phyloP scores from a whole-genome alignment of 2,888 invertebrate genomes.

The Caenorhabditis sp. region DNA sequence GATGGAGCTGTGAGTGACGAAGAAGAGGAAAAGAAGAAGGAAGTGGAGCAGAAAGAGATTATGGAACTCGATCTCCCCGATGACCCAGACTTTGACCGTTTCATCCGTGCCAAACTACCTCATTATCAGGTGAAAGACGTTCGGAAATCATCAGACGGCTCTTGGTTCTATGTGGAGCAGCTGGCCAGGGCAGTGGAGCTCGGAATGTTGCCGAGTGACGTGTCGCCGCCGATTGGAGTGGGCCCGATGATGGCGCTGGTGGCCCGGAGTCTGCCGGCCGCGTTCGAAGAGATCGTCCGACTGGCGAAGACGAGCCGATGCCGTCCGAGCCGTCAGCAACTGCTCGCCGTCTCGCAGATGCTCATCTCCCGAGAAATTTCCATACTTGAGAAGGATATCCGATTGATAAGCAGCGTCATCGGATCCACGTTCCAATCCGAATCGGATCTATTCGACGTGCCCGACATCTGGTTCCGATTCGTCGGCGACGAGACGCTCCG shows the following conservation, averaged over 20 bases:
- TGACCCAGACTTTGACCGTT: constrained; percentile 56
- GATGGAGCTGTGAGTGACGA: constrained; percentile 29
- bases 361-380: constrained; percentile 43
- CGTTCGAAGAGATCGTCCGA: constrained; percentile 38
- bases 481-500: constrained; percentile 50
- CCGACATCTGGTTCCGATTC: constrained; percentile 40
- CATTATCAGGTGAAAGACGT: constrained; percentile 55
- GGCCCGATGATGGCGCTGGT: constrained; percentile 51
- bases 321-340: constrained; percentile 58
- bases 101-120: constrained; percentile 59
- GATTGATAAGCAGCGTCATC: constrained; percentile 14
- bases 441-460: constrained; percentile 33
- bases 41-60: constrained; percentile 53
- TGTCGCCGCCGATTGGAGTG: constrained; percentile 36
- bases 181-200: constrained; percentile 53
- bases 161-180: constrained; percentile 69
- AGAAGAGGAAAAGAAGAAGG: constrained; percentile 1
- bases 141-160: constrained; percentile 53
- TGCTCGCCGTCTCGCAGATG: constrained; percentile 62
- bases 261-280: constrained; percentile 52
- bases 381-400: constrained; percentile 51
- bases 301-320: constrained; percentile 41
- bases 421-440: constrained; percentile 7
- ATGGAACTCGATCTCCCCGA: constrained; percentile 44
- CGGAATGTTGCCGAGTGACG: constrained; percentile 49